phyloP scores from a whole-genome alignment of 2,797 vertebrate genomes.

The Lutjanus campechanus region DNA sequence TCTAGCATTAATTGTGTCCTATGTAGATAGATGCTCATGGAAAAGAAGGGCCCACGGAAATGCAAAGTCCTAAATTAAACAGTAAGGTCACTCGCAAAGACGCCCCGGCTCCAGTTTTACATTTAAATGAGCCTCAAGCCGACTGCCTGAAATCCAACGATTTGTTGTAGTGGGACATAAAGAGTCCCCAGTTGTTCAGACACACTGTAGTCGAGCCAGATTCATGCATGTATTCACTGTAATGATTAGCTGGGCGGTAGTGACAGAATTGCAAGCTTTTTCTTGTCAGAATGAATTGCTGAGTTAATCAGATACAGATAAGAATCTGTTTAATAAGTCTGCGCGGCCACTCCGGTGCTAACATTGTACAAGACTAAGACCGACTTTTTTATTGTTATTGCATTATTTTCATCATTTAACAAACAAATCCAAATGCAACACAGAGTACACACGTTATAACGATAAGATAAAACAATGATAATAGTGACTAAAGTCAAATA shows the following conservation, averaged over 20 bases:
- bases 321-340: background rate
- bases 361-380: background rate
- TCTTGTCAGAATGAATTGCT: background rate
- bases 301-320: slow-evolving; percentile 14
- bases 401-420: no score
- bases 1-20: slow-evolving; percentile 28
- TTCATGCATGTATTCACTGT: slow-evolving; percentile 11
- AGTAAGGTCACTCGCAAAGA: slow-evolving; percentile 41
- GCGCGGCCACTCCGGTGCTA: background rate
- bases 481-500: no score
- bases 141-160: slow-evolving; percentile 18
- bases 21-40: slow-evolving; percentile 31
- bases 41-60: slow-evolving; percentile 12
- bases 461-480: no score
- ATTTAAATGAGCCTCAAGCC: slow-evolving; percentile 45
- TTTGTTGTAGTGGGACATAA: slow-evolving; percentile 1
- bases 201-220: slow-evolving; percentile 1
- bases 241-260: slow-evolving; percentile 15
- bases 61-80: slow-evolving; percentile 38
- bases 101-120: slow-evolving; percentile 29
- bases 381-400: background rate
- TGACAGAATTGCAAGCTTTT: background rate
- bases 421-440: no score
- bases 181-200: slow-evolving; percentile 5
- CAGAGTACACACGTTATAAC: no score